Percentiles rank a stretch among this genome's conserved stretches.
phyloP scores from a whole-genome alignment of 2,113 vertebrate species.

The Uropsilus gracilis region DNA sequence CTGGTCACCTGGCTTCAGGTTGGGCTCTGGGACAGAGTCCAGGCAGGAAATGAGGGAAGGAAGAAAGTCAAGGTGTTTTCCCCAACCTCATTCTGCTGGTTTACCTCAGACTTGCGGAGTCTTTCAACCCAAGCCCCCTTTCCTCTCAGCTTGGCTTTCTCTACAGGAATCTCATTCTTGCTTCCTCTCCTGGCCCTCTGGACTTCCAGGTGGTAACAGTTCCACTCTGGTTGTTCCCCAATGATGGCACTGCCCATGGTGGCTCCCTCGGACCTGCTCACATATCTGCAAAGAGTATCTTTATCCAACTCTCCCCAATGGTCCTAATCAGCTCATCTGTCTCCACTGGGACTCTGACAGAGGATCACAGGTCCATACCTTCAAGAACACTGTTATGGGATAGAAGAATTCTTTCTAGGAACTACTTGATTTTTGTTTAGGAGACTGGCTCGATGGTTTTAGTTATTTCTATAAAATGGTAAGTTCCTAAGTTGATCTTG shows the following conservation, averaged over 20 bases:
- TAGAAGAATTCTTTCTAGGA: neutral
- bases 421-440: neutral
- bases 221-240: neutral
- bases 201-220: neutral
- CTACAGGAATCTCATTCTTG: neutral
- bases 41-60: neutral
- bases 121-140: neutral
- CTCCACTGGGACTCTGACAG: neutral
- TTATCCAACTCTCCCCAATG: neutral
- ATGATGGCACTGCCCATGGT: neutral
- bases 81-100: no score
- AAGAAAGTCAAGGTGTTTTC: neutral
- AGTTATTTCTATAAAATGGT: neutral
- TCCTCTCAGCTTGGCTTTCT: neutral
- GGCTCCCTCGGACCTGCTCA: neutral
- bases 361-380: neutral
- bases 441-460: neutral
- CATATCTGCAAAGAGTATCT: neutral
- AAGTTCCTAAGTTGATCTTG: neutral
- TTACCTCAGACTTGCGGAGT: neutral
- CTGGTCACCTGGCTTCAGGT: neutral
- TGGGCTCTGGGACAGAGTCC: neutral
- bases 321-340: neutral
- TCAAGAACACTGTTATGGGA: neutral
- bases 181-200: neutral